Conservation (phyloP, 2,888 invertebrate genomes). For the Lydus trimaculatus region DNA sequence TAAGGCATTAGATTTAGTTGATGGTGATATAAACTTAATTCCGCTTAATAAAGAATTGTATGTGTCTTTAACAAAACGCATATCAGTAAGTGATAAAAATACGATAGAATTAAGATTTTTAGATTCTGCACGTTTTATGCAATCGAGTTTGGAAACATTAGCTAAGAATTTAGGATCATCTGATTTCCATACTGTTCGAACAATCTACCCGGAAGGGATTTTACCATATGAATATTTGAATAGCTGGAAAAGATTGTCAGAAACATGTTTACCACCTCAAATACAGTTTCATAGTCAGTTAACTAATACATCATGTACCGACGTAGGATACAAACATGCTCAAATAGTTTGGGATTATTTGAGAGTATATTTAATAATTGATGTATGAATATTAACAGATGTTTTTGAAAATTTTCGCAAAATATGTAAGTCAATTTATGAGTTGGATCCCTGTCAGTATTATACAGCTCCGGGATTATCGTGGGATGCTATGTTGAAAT, state of each 20-base stretch:
- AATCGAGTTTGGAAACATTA: neutral
- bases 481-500: constrained; percentile 34
- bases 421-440: constrained; percentile 13
- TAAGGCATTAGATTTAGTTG: neutral
- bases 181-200: constrained; percentile 1
- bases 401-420: constrained; percentile 34
- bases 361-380: constrained; percentile 30
- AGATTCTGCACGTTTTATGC: constrained; percentile 8
- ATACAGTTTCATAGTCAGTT: constrained; percentile 35
- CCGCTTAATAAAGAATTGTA: neutral
- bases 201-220: no score
- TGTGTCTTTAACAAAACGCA: neutral
- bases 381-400: constrained; percentile 26
- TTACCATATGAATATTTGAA: constrained; percentile 48
- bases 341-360: constrained; percentile 49
- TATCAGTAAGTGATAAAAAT: neutral
- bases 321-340: constrained; percentile 47
- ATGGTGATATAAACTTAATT: constrained; percentile 4
- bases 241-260: constrained; percentile 29
- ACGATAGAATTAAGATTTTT: neutral
- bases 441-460: constrained; percentile 20
- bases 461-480: constrained; percentile 17
- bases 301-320: constrained; percentile 31
- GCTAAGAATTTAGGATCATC: constrained; percentile 11
- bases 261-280: constrained; percentile 33